Evolutionary conservation across 1,140 invertebrate species (phyloP).

Genomic region (Aricia agestis): DNA sequence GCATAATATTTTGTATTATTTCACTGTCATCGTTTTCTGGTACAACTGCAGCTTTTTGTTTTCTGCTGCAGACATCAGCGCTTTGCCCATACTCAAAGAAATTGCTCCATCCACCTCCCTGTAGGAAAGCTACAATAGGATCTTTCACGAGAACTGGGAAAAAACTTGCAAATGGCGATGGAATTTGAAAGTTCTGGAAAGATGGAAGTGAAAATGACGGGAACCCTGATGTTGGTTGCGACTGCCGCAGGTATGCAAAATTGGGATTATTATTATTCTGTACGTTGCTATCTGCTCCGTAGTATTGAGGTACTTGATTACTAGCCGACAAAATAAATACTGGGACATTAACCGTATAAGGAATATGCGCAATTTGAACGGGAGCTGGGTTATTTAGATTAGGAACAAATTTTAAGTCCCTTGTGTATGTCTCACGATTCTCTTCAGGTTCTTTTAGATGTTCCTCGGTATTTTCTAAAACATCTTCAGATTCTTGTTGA

Average conservation of each 20-base stretch:
- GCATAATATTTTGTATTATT: constrained; percentile 26
- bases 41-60: constrained; percentile 42
- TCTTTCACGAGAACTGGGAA: constrained; percentile 78
- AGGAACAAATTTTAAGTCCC: constrained; percentile 35
- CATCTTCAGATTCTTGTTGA: constrained; percentile 33
- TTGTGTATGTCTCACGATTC: constrained; percentile 34
- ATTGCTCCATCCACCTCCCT: constrained; percentile 70
- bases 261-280: constrained; percentile 34
- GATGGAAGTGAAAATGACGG: constrained; percentile 29
- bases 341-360: constrained; percentile 52
- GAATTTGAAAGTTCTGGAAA: constrained; percentile 45
- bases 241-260: constrained; percentile 31
- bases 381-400: constrained; percentile 30
- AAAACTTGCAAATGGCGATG: constrained; percentile 64
- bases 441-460: constrained; percentile 25
- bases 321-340: constrained; percentile 45
- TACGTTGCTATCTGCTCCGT: constrained; percentile 29
- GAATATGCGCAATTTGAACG: constrained; percentile 30
- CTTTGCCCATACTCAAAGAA: constrained; percentile 78
- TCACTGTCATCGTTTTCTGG: constrained; percentile 29
- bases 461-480: no score
- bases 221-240: constrained; percentile 33
- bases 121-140: constrained; percentile 69
- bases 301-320: constrained; percentile 33
- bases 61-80: constrained; percentile 70